phyloP scores from a whole-genome alignment of 2,888 invertebrate species.

The Oegoconia quadripuncta region DNA sequence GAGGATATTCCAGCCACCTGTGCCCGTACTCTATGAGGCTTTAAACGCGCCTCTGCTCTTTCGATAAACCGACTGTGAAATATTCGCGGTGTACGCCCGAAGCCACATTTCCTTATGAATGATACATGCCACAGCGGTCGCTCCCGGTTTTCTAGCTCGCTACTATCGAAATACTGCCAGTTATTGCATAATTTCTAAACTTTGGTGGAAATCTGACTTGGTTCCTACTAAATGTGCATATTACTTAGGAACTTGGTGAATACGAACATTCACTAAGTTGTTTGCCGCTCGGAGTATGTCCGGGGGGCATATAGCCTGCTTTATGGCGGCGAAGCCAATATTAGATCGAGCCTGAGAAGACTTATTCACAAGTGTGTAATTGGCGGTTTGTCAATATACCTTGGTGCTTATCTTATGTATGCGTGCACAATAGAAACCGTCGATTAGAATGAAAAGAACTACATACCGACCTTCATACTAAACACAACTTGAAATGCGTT shows the following conservation, averaged over 20 bases:
- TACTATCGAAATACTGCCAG: constrained; percentile 39
- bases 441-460: no score
- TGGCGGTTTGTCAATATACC: constrained; percentile 10
- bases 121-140: constrained; percentile 61
- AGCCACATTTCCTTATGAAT: constrained; percentile 72
- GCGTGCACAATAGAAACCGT: background rate
- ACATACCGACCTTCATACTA: no score
- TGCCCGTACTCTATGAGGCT: constrained; percentile 73
- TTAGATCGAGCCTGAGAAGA: constrained; percentile 4
- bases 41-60: constrained; percentile 68
- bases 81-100: constrained; percentile 62
- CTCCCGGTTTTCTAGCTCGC: constrained; percentile 19
- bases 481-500: no score
- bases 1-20: constrained; percentile 75
- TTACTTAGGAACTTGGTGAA: constrained; percentile 25
- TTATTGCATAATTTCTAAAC: constrained; percentile 48
- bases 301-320: constrained; percentile 10
- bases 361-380: constrained; percentile 9
- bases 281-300: constrained; percentile 23
- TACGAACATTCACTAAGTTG: constrained; percentile 25
- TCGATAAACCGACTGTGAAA: constrained; percentile 75
- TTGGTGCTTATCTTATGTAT: background rate
- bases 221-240: constrained; percentile 20
- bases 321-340: constrained; percentile 4
- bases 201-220: constrained; percentile 28